phyloP scores from a whole-genome alignment of 1,140 invertebrate genomes.

The Lepidurus couesii region DNA sequence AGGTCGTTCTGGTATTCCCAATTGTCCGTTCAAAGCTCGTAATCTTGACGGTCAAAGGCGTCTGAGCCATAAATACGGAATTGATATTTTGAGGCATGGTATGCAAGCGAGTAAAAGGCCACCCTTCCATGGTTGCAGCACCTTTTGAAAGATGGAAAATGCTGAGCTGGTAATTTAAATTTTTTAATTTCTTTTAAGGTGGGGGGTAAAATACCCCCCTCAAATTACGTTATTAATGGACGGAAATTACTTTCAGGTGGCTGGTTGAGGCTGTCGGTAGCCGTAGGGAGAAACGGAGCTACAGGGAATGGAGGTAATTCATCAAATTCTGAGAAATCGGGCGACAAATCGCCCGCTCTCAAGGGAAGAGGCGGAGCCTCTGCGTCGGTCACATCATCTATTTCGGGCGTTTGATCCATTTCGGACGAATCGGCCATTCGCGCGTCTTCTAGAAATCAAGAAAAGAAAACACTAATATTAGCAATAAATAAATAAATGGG shows the following conservation, averaged over 20 bases:
- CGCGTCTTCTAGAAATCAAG: neutral
- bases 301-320: neutral
- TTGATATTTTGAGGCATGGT: neutral
- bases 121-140: neutral
- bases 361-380: neutral
- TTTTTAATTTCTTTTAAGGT: neutral
- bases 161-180: neutral
- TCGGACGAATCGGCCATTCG: no score
- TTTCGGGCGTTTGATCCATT: neutral
- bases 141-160: neutral
- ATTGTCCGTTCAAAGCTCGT: neutral
- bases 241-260: constrained; percentile 16
- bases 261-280: neutral
- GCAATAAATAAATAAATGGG: neutral
- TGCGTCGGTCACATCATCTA: neutral
- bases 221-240: neutral
- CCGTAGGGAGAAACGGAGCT: neutral
- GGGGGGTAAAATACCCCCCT: neutral
- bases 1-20: neutral
- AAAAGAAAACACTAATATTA: neutral
- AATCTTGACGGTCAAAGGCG: constrained; percentile 1
- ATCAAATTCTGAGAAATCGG: neutral
- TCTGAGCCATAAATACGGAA: neutral
- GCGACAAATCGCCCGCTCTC: neutral
- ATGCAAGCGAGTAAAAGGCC: neutral